Percentiles rank a stretch among this genome's conserved stretches.
These are phyloP conservation scores for Stegostoma tigrinum DNA, from an alignment of 2,113 vertebrate species.

Conservation along the genomic window DNA sequence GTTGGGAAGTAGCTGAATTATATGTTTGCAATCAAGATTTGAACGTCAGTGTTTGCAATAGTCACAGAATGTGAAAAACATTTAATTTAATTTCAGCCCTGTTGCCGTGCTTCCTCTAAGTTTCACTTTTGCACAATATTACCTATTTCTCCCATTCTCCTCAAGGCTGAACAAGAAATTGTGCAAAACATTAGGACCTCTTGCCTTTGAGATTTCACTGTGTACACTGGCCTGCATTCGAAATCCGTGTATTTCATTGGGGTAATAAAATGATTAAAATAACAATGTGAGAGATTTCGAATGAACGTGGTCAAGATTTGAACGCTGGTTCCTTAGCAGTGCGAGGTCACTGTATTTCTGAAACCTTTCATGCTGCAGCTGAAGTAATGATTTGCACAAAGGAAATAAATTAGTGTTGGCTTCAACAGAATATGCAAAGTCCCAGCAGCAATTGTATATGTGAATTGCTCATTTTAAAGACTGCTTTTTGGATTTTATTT, in stretches of 20 bases:
- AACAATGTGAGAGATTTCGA: neutral
- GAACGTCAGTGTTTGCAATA: neutral
- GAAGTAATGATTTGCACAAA: slow-evolving; percentile 29
- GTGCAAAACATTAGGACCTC: neutral
- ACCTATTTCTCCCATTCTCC: neutral
- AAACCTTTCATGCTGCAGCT: neutral
- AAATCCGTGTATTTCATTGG: neutral
- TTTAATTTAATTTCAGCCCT: neutral
- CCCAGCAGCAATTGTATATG: neutral
- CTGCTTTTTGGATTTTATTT: slow-evolving; percentile 5
- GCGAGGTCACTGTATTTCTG: neutral
- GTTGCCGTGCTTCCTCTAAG: neutral
- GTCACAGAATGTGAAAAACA: neutral
- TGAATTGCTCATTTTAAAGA: neutral
- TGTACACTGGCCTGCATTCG: neutral
- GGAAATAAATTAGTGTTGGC: slow-evolving; percentile 2
- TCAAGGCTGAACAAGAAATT: neutral
- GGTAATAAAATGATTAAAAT: neutral
- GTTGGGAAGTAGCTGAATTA: neutral
- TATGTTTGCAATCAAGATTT: neutral
- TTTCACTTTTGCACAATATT: neutral
- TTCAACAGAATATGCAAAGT: slow-evolving; percentile 7
- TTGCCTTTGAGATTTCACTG: neutral
- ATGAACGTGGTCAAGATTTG: neutral
- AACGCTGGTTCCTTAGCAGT: neutral